Base-by-base conservation (phyloP, 2,888 invertebrate genomes). In the Dorcus hopei region DNA sequence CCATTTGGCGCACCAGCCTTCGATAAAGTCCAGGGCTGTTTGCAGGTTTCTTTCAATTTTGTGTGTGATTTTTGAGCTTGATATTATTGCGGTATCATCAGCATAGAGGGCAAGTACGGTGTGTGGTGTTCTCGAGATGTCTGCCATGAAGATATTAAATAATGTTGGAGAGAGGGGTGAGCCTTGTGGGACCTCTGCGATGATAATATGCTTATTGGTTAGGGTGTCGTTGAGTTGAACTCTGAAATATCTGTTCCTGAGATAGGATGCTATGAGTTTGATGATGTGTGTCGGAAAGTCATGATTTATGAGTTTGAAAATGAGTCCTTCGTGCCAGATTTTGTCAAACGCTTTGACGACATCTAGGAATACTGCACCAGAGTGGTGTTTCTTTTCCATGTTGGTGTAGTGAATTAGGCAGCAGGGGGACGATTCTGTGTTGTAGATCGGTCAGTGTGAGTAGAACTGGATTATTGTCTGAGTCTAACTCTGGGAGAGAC, bases 71-170 rank as follows among this genome's bases (percentile, higher is more conserved):
- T 14, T 40, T 41, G 19, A 52, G 16, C n/a, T 51, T 39, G 9
- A 26, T 14, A 41, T 42, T 9, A 52, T 41, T 9, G 52, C 52
- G 9, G 52, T 41, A n/a, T 52, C 42, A n/a, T 52, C 51, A 1
- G 51, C 11, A 11, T 40, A 51, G n/a, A 39, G 14, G 3, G 43
- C 52, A 5, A 53, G 23, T 8, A 45, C 9, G 5, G n/a, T 43
- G 16, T 45, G 3, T 38, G n/a, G 8, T 3, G n/a, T 19, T 19
- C 2, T 19, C 19, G 19, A 2, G 19, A 19, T 19, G 19, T 19
- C 3, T 19, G 19, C 19, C 9, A 8, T 26, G 3, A 41, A 52
- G 1, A 52, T 11, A n/a, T 43, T 49, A 14, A 41, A 54, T 2
- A 49, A 33, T 4, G n/a, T 5, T 2, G 49, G 49, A n/a, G 40